Conservation (phyloP, 2,888 invertebrate species). For the Sphinx pinastri region DNA sequence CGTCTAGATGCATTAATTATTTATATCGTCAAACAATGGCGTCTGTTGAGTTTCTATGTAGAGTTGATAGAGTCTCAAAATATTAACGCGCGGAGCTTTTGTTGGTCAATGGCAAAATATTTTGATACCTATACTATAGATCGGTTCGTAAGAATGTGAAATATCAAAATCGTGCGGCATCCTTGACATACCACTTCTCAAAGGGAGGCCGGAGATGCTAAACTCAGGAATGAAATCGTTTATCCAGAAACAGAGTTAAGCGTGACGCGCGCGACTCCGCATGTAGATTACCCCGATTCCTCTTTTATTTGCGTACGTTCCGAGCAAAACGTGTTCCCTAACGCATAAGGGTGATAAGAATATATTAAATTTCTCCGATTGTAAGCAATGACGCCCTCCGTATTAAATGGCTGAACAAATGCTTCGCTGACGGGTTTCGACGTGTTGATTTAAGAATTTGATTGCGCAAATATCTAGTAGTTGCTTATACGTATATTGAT, state of each 20-base stretch:
- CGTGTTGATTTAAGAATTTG: constrained; percentile 5
- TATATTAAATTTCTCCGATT: constrained; percentile 36
- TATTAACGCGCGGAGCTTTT: too few relatives aligned
- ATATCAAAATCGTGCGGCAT: background rate
- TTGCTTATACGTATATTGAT: background rate
- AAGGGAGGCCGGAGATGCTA: constrained; percentile 18
- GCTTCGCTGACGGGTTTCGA: background rate
- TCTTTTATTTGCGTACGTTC: constrained; percentile 28
- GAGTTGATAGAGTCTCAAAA: too few relatives aligned
- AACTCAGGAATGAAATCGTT: constrained; percentile 57
- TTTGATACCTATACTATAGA: too few relatives aligned
- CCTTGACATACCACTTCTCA: constrained; percentile 9
- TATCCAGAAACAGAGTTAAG: constrained; percentile 57
- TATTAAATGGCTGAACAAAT: constrained; percentile 18
- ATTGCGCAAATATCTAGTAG: background rate
- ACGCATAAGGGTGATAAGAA: constrained; percentile 35
- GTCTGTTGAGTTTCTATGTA: too few relatives aligned
- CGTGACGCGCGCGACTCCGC: constrained; percentile 46
- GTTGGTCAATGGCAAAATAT: too few relatives aligned
- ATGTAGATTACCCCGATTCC: constrained; percentile 54
- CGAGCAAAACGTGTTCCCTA: constrained; percentile 16
- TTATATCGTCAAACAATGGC: too few relatives aligned
- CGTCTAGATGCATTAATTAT: too few relatives aligned
- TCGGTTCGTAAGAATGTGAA: background rate
- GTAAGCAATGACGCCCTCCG: constrained; percentile 7